phyloP scores from a whole-genome alignment of 2,113 vertebrate genomes.

The Mola mola region DNA sequence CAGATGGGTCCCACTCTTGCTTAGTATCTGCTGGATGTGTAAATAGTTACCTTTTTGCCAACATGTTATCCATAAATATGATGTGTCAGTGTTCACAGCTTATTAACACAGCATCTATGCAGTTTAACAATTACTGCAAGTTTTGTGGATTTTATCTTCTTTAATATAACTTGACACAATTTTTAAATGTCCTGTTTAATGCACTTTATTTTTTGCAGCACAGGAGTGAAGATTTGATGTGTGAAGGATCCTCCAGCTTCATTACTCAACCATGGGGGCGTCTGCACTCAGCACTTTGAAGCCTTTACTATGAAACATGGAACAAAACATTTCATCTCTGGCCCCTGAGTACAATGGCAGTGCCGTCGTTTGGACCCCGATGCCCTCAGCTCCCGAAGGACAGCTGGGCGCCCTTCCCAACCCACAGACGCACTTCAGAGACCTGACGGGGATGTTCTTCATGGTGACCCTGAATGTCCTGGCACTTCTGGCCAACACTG shows the following conservation, averaged over 20 bases:
- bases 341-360: conserved; percentile 69
- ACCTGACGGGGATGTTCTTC: conserved; percentile 84
- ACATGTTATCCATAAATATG: too few species aligned
- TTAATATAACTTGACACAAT: not conserved
- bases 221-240: conserved; percentile 45
- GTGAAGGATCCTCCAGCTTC: not conserved
- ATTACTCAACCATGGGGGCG: conserved; percentile 45
- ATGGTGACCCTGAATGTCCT: conserved; percentile 87
- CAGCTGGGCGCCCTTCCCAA: conserved; percentile 63
- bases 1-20: too few species aligned
- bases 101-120: not conserved
- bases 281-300: conserved; percentile 24
- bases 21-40: too few species aligned
- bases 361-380: conserved; percentile 46
- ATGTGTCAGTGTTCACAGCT: too few species aligned
- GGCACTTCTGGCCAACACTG: conserved; percentile 87
- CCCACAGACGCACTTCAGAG: conserved; percentile 71
- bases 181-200: conserved; percentile 2
- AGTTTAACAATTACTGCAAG: not conserved
- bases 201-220: conserved; percentile 18
- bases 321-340: conserved; percentile 43
- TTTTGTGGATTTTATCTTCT: not conserved
- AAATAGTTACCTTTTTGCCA: too few species aligned
- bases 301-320: conserved; percentile 73
- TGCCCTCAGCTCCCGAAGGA: conserved; percentile 68